phyloP scores from a whole-genome alignment of 2,888 invertebrate genomes.

The Lepetodrilus schrolli region DNA sequence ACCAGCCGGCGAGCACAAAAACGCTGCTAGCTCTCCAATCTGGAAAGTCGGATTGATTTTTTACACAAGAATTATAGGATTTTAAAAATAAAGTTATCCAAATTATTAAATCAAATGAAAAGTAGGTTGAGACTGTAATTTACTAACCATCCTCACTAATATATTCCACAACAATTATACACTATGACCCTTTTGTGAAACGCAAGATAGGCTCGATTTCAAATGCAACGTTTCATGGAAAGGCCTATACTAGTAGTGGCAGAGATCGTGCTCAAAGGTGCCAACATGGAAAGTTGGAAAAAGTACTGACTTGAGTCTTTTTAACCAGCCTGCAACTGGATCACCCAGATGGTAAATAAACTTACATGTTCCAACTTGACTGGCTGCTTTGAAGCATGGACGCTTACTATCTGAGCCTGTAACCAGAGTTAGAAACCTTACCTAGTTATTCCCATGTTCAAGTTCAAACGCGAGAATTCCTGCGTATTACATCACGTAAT shows the following conservation, averaged over 20 bases:
- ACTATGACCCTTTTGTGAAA: too few species aligned
- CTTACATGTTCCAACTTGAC: constrained; percentile 40
- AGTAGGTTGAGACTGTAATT: neutral
- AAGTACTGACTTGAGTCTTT: too few species aligned
- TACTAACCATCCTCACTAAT: neutral
- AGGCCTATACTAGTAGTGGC: too few species aligned
- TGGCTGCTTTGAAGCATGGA: constrained; percentile 37
- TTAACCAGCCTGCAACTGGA: too few species aligned
- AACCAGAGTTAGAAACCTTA: too few species aligned
- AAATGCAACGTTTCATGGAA: too few species aligned
- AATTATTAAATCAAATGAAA: neutral
- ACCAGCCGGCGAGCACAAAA: constrained; percentile 49
- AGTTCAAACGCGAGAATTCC: too few species aligned
- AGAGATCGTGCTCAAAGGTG: too few species aligned
- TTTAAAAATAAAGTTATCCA: neutral
- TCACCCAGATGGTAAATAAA: neutral
- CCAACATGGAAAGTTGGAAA: too few species aligned
- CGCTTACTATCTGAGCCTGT: constrained; percentile 38
- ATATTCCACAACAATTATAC: neutral
- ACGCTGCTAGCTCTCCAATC: constrained; percentile 45
- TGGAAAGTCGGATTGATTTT: constrained; percentile 10
- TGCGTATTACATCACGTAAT: too few species aligned
- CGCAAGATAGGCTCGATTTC: too few species aligned
- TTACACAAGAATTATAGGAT: neutral
- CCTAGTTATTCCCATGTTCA: too few species aligned